Conservation (phyloP, 37 sponge, comb jelly and placozoan genomes). For the Ephydatia muelleri region DNA sequence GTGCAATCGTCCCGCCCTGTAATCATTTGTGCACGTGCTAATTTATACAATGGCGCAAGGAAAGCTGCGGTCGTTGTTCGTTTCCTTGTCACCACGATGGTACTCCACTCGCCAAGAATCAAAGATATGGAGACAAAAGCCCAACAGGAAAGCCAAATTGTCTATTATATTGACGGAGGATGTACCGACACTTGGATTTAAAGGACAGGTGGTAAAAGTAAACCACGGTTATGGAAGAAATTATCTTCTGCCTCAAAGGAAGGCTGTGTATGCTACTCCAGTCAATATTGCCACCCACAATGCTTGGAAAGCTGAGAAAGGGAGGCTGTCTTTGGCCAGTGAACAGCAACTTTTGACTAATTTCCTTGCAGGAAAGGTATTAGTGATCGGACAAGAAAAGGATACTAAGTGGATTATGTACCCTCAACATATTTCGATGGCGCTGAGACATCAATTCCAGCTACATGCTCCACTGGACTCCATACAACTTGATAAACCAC, state of each 20-base stretch:
- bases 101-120: slow-evolving; percentile 56
- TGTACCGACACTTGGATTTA: slow-evolving; percentile 64
- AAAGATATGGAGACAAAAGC: slow-evolving; percentile 72
- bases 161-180: slow-evolving; percentile 70
- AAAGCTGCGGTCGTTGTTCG: neutral
- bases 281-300: slow-evolving; percentile 50
- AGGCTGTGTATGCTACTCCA: slow-evolving; percentile 78
- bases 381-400: slow-evolving; percentile 40
- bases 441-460: slow-evolving; percentile 32
- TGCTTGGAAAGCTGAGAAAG: slow-evolving; percentile 46
- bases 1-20: neutral
- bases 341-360: slow-evolving; percentile 18
- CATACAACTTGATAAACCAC: slow-evolving; percentile 57
- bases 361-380: slow-evolving; percentile 35
- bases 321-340: neutral
- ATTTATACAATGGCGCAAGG: neutral
- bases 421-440: slow-evolving; percentile 55
- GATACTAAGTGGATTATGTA: slow-evolving; percentile 24
- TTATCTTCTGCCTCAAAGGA: slow-evolving; percentile 56
- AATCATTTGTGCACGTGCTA: neutral
- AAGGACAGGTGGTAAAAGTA: slow-evolving; percentile 66
- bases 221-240: slow-evolving; percentile 88
- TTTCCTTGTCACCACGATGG: neutral
- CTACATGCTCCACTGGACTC: slow-evolving; percentile 73
- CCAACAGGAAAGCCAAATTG: slow-evolving; percentile 68